phyloP scores from a whole-genome alignment of 2,888 invertebrate genomes.

The Linnaemya vulpina region DNA sequence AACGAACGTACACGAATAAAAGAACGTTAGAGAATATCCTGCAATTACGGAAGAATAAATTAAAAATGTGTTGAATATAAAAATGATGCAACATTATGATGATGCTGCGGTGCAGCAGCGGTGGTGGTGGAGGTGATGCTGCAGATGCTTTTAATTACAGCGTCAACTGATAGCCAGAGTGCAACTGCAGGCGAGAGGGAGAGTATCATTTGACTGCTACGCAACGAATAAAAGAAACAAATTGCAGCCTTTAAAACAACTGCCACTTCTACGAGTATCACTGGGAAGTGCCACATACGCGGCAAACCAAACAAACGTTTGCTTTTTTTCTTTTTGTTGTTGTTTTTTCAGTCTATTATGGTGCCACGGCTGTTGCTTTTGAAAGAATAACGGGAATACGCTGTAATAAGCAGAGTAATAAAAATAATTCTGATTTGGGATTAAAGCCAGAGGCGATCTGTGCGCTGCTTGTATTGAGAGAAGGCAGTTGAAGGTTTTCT shows the following conservation, averaged over 20 bases:
- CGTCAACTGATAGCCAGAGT: constrained; percentile 45
- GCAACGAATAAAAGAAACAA: constrained; percentile 3
- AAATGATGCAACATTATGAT: constrained; percentile 21
- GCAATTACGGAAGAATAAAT: constrained; percentile 42
- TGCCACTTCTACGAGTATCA: constrained; percentile 20
- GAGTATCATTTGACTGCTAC: constrained; percentile 5
- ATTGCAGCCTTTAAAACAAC: constrained; percentile 28
- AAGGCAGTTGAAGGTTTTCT: neutral
- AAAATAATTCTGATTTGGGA: constrained; percentile 57
- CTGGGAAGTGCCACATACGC: neutral
- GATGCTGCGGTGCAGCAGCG: neutral
- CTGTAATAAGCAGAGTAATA: constrained; percentile 58
- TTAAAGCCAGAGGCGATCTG: neutral
- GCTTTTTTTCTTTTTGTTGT: neutral
- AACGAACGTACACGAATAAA: neutral
- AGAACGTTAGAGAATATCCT: neutral
- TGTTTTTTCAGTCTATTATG: constrained; percentile 45
- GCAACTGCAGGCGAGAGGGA: neutral
- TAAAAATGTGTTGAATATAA: constrained; percentile 44
- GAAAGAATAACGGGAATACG: constrained; percentile 49
- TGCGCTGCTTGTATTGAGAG: neutral
- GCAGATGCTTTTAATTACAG: constrained; percentile 69
- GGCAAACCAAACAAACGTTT: constrained; percentile 9
- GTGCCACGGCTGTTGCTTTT: constrained; percentile 9
- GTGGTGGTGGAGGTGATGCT: neutral